Conservation (phyloP, 1,140 invertebrate genomes). For the Xylocopa sonorina region DNA sequence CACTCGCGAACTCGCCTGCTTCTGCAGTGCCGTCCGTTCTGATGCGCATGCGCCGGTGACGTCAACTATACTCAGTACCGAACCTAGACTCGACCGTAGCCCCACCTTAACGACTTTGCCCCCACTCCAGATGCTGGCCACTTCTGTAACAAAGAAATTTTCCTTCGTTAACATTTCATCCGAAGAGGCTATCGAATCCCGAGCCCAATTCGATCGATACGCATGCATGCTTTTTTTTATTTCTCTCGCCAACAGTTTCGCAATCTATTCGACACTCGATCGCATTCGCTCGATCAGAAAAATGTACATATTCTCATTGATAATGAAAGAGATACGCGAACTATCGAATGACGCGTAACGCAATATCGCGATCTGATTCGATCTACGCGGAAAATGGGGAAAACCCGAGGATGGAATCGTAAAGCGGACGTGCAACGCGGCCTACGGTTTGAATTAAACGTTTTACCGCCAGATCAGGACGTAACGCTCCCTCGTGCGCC, state of each 20-base stretch:
- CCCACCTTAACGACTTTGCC: background rate
- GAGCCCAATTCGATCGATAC: too few relatives aligned
- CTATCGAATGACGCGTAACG: too few relatives aligned
- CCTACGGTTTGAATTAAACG: slow-evolving; percentile 12
- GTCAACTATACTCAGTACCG: slow-evolving; percentile 76
- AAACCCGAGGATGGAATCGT: too few relatives aligned
- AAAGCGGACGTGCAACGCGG: background rate
- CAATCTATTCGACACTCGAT: too few relatives aligned
- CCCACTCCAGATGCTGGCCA: background rate
- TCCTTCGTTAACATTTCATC: too few relatives aligned
- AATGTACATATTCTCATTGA: too few relatives aligned
- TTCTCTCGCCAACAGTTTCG: background rate
- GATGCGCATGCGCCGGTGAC: slow-evolving; percentile 83
- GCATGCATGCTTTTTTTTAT: too few relatives aligned
- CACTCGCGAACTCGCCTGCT: slow-evolving; percentile 83
- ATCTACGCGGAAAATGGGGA: too few relatives aligned
- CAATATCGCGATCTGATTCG: too few relatives aligned
- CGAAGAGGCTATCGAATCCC: too few relatives aligned
- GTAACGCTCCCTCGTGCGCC: slow-evolving; percentile 1
- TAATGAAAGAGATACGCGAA: too few relatives aligned
- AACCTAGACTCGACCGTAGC: background rate
- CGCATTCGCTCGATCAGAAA: too few relatives aligned
- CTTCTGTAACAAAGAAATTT: background rate
- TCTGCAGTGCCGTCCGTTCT: slow-evolving; percentile 85
- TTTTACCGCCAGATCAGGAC: background rate